phyloP scores from a whole-genome alignment of 2,113 vertebrate species.

The Sinocyclocheilus rhinocerous region DNA sequence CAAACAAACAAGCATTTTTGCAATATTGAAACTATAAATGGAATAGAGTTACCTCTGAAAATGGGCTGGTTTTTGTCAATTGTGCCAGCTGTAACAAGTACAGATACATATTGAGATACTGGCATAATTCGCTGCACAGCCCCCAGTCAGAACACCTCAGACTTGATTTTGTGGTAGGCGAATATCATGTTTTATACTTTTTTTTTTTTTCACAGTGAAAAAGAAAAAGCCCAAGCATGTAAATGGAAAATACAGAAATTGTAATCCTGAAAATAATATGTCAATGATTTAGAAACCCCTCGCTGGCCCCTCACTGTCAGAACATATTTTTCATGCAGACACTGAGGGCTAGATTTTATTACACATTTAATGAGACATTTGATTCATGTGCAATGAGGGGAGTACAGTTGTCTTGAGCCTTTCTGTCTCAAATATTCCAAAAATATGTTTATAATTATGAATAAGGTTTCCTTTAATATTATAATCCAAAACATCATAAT shows the following conservation, averaged over 20 bases:
- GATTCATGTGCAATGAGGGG: slow-evolving; percentile 7
- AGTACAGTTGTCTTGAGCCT: neutral
- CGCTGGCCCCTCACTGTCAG: slow-evolving; percentile 9
- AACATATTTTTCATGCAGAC: slow-evolving; percentile 27
- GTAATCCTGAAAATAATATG: neutral
- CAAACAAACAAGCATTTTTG: no score
- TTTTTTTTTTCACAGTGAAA: no score
- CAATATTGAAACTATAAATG: no score
- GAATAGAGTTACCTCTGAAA: no score
- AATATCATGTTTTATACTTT: neutral
- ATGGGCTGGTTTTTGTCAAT: no score
- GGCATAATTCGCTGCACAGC: no score
- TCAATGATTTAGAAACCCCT: slow-evolving; percentile 4
- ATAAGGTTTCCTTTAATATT: neutral
- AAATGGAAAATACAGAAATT: slow-evolving; percentile 17
- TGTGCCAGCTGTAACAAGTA: no score
- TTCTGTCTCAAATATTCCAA: neutral
- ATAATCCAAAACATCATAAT: neutral
- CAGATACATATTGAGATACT: no score
- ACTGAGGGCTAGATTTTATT: slow-evolving; percentile 35
- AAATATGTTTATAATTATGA: slow-evolving; percentile 33
- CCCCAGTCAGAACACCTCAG: no score
- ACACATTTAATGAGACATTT: slow-evolving; percentile 45
- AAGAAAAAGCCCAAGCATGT: neutral
- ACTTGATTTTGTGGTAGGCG: neutral